phyloP scores from a whole-genome alignment of 2,797 vertebrate genomes.

The Apodemus agrarius region DNA sequence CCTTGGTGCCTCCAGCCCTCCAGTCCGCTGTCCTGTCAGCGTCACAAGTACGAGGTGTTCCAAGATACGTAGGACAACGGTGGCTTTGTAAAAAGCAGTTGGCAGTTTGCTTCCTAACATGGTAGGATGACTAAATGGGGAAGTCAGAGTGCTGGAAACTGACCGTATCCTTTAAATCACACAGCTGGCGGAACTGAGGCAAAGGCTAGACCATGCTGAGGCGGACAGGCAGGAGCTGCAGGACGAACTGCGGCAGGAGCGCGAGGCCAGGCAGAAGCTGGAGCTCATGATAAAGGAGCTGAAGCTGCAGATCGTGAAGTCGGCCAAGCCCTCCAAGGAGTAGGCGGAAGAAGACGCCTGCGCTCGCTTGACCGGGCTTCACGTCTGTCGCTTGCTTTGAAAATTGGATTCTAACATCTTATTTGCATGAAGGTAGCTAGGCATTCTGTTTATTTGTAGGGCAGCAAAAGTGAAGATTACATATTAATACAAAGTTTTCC shows the following conservation, averaged over 20 bases:
- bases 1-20: neutral
- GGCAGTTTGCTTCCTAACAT: constrained; percentile 55
- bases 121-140: constrained; percentile 43
- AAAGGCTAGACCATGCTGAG: constrained; percentile 94
- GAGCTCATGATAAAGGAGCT: constrained; percentile 95
- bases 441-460: constrained; percentile 80
- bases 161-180: constrained; percentile 64
- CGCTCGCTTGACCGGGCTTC: constrained; percentile 79
- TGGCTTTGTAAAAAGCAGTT: constrained; percentile 61
- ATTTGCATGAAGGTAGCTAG: constrained; percentile 74
- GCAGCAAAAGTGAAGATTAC: constrained; percentile 81
- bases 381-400: constrained; percentile 68
- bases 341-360: constrained; percentile 77
- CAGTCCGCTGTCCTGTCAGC: neutral
- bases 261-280: constrained; percentile 95
- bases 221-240: constrained; percentile 96
- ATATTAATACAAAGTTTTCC: constrained; percentile 87
- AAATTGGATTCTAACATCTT: constrained; percentile 75
- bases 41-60: constrained; percentile 10
- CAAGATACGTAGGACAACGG: neutral
- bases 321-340: constrained; percentile 87
- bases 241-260: constrained; percentile 94
- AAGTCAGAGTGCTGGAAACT: constrained; percentile 37
- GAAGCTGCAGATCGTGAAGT: constrained; percentile 92
- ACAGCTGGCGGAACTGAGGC: constrained; percentile 94